Evolutionary conservation across 2,888 invertebrate species (phyloP).

Genomic region (Hermaeophaga mercurialis): DNA sequence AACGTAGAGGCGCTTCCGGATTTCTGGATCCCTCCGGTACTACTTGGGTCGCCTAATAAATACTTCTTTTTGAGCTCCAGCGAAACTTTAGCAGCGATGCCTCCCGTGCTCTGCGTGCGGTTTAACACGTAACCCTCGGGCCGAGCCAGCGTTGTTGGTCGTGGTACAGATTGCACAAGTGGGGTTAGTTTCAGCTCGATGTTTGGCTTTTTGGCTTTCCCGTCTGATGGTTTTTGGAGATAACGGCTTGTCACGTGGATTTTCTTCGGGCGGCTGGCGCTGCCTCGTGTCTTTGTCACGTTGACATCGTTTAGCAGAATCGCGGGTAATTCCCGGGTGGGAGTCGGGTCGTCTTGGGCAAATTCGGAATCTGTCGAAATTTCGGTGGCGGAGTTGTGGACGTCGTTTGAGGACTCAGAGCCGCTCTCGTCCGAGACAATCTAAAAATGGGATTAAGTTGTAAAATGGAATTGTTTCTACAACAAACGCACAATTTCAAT

Average conservation of each 20-base stretch:
- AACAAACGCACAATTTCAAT: no score
- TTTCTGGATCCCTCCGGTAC: constrained; percentile 74
- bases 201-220: constrained; percentile 44
- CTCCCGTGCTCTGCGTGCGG: constrained; percentile 84
- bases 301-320: constrained; percentile 74
- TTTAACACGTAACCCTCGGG: constrained; percentile 79
- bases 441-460: constrained; percentile 55
- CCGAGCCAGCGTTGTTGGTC: constrained; percentile 52
- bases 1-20: constrained; percentile 84
- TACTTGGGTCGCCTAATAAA: constrained; percentile 71
- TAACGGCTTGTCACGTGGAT: constrained; percentile 65
- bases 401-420: constrained; percentile 72
- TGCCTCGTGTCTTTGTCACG: constrained; percentile 62
- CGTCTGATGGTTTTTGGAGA: constrained; percentile 58
- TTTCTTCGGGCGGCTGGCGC: constrained; percentile 58
- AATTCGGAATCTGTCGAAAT: constrained; percentile 93
- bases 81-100: constrained; percentile 85
- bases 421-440: constrained; percentile 68
- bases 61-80: constrained; percentile 86
- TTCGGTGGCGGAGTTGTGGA: constrained; percentile 86
- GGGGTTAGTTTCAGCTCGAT: constrained; percentile 57
- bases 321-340: constrained; percentile 75
- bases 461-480: no score
- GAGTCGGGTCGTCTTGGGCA: constrained; percentile 77
- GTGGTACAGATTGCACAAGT: constrained; percentile 49